Evolutionary conservation across 2,113 vertebrate species (phyloP).

Genomic region (Dromaius novaehollandiae): DNA sequence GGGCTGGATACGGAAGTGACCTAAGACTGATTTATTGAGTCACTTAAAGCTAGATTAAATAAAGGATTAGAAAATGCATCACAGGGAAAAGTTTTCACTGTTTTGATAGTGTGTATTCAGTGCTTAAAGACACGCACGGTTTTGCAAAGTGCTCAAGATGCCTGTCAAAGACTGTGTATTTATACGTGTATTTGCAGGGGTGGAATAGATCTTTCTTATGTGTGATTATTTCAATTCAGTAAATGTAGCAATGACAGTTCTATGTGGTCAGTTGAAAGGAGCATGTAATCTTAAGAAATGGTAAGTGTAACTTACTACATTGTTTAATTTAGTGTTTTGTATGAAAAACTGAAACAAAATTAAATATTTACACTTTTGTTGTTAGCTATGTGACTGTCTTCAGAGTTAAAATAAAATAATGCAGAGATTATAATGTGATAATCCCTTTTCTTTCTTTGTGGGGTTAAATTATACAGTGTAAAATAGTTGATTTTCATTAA

Average conservation of each 20-base stretch:
- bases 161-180: fast-evolving
- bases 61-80: not conserved
- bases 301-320: not conserved
- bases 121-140: not conserved
- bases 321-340: not conserved
- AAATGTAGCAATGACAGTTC: not conserved
- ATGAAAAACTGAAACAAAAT: not conserved
- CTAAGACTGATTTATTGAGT: not conserved
- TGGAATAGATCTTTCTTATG: not conserved
- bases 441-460: not conserved
- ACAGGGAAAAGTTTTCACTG: too few species aligned
- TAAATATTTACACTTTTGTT: not conserved
- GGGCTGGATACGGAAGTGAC: not conserved
- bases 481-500: not conserved
- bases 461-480: not conserved
- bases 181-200: not conserved
- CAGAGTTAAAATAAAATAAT: not conserved
- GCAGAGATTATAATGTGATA: not conserved
- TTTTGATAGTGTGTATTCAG: not conserved
- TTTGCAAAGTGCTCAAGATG: not conserved
- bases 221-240: not conserved
- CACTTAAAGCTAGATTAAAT: not conserved
- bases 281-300: not conserved
- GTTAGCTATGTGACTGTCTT: not conserved
- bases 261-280: not conserved